Evolutionary conservation across 2,888 invertebrate species (phyloP).

Genomic region (Pegoplata infirma): DNA sequence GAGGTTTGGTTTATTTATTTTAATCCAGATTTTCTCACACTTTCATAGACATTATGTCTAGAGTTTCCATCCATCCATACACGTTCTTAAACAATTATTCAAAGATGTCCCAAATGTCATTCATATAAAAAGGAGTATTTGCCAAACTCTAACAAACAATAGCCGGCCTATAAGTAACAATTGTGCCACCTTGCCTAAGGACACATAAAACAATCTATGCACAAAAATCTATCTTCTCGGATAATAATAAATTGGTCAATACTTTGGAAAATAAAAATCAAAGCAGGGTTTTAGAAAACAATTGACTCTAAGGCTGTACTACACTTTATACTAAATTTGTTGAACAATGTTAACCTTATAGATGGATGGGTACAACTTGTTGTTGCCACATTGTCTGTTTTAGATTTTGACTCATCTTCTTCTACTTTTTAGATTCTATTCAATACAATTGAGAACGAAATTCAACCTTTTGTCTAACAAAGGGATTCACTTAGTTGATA

Average conservation of each 20-base stretch:
- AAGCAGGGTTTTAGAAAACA: constrained; percentile 30
- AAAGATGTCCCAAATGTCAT: constrained; percentile 31
- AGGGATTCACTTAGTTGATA: constrained; percentile 74
- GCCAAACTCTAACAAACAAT: constrained; percentile 48
- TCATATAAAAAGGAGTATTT: constrained; percentile 31
- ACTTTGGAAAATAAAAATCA: neutral
- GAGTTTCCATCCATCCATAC: neutral
- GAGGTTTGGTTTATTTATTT: constrained; percentile 46
- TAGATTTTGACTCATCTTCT: neutral
- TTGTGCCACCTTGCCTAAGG: constrained; percentile 37
- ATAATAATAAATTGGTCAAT: constrained; percentile 41
- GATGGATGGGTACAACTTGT: too few species aligned
- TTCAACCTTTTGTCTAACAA: constrained; percentile 66
- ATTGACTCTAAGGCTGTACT: constrained; percentile 49
- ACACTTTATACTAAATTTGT: constrained; percentile 25
- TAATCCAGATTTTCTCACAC: constrained; percentile 60
- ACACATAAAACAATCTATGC: neutral
- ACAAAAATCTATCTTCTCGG: neutral
- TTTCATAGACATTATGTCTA: constrained; percentile 40
- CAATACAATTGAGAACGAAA: neutral
- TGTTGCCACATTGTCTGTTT: constrained; percentile 56
- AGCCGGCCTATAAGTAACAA: constrained; percentile 29
- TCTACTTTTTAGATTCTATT: constrained; percentile 6
- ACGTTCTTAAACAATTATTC: constrained; percentile 44
- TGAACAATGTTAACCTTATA: constrained; percentile 48